These are phyloP conservation scores for Drosophila pruinosa DNA, from an alignment of 1,140 invertebrate genomes.

Conservation along the genomic window DNA sequence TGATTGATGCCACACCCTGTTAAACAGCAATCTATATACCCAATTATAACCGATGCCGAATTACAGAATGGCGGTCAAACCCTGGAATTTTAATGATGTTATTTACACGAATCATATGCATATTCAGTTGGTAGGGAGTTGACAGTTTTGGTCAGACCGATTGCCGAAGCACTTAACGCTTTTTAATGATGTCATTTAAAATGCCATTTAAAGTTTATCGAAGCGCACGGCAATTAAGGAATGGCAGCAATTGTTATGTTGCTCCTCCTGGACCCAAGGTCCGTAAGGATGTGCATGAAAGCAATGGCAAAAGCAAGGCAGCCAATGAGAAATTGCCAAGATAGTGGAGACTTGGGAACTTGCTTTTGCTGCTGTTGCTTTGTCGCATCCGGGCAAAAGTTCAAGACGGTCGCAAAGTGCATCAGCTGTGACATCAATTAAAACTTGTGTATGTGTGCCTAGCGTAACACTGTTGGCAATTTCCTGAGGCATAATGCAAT, in stretches of 20 bases:
- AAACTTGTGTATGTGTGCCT: constrained; percentile 50
- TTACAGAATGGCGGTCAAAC: neutral
- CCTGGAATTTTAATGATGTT: constrained; percentile 8
- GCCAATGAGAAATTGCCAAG: constrained; percentile 32
- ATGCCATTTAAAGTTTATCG: constrained; percentile 51
- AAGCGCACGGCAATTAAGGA: constrained; percentile 22
- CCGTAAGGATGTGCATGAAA: constrained; percentile 10
- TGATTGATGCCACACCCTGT: constrained; percentile 17
- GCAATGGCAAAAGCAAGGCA: constrained; percentile 7
- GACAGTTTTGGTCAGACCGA: neutral
- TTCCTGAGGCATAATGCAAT: constrained; percentile 68
- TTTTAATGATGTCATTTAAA: constrained; percentile 58
- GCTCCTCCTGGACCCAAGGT: neutral
- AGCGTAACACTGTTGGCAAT: constrained; percentile 39
- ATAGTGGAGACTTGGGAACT: neutral
- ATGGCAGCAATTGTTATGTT: constrained; percentile 13
- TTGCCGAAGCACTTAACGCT: constrained; percentile 21
- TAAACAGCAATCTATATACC: constrained; percentile 5
- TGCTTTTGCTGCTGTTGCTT: neutral
- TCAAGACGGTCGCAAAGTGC: constrained; percentile 32
- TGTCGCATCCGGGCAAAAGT: constrained; percentile 14
- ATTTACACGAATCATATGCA: neutral
- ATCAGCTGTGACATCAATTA: constrained; percentile 72
- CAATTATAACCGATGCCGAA: constrained; percentile 13
- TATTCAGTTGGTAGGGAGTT: neutral